Base-by-base conservation (phyloP, 2,888 invertebrate species). In the Alloscopus bannaensis region DNA sequence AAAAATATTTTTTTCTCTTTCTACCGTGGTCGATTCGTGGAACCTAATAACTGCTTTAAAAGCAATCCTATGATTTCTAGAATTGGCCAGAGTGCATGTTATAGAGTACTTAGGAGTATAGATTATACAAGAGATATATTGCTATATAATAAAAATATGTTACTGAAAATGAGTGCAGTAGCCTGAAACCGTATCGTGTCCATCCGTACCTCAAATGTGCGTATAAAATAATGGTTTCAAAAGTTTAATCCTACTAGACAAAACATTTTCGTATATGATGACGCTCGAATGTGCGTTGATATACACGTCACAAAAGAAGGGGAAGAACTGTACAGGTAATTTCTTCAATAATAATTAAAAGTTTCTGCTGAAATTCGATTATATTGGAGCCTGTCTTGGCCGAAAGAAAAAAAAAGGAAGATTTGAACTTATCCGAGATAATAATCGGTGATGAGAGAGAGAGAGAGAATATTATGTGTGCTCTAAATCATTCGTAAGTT, bases 11-110 rank as follows among this genome's bases (percentile, higher is more conserved):
- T 68, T 55, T 72, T n/a, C n/a, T n/a, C n/a, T n/a, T 62, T 59
- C 26, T 66, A 40, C 55, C 45, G 22, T 59, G 52, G 47, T 57
- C 55, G 50, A 80, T 73, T 80, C 80, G 68, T 73, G 73, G 80
- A 80, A 80, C 73, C 31, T 80, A 80, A 80, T 73, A 80, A 80
- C 80, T 80, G 80, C 80, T 75, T 80, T 68, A 72, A n/a, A 72
- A 79, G 18, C 71, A 60, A 72, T 79, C 79, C 66, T 72, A 80
- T 80, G 73, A 80, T 72, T 80, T 80, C 64, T 66, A 80, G 79
- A 80, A 80, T 68, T 72, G 72, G 52, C 73, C 69, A 80, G 78
- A 62, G 76, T 11, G n/a, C n/a, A n/a, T n/a, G n/a, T n/a, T n/a
- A n/a, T n/a, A n/a, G n/a, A n/a, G n/a, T n/a, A n/a, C n/a, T n/a